A percentile compares a stretch with the other conserved stretches of the same genome.
Evolutionary conservation across 2,888 invertebrate species (phyloP).

Genomic region (Nesidiocoris tenuis): DNA sequence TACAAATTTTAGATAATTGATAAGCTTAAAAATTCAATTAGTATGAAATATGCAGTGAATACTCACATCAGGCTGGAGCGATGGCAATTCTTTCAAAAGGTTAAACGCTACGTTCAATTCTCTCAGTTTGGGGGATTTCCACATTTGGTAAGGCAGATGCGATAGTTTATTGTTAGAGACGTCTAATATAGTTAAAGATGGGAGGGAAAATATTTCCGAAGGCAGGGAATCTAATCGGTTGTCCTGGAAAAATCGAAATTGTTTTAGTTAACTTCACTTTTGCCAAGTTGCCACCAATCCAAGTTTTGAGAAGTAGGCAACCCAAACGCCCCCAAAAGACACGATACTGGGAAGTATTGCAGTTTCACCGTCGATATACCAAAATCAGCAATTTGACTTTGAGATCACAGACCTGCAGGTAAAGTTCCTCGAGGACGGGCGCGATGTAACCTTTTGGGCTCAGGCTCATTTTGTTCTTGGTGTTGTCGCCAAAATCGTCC

Average conservation of each 20-base stretch:
- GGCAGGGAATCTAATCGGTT: conserved; percentile 83
- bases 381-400: no score
- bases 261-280: no score
- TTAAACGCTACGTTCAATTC: conserved; percentile 90
- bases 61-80: conserved; percentile 50
- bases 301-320: no score
- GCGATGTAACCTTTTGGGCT: conserved; percentile 61
- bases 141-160: conserved; percentile 76
- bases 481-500: conserved; percentile 51
- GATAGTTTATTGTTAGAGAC: conserved; percentile 93
- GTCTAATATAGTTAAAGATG: conserved; percentile 76
- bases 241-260: conserved; percentile 61
- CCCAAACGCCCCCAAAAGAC: no score
- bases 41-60: no score
- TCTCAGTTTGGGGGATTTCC: conserved; percentile 80
- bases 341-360: not conserved
- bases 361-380: no score
- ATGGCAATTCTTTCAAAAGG: conserved; percentile 71
- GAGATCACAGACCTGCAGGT: no score
- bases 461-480: conserved; percentile 51
- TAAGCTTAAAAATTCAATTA: not conserved
- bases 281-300: no score
- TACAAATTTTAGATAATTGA: not conserved
- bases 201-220: conserved; percentile 76
- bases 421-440: conserved; percentile 84